Percentiles rank a stretch among this genome's conserved stretches.
These are phyloP conservation scores for Pelecanus crispus DNA, from an alignment of 2,113 vertebrate genomes.

Conservation along the genomic window DNA sequence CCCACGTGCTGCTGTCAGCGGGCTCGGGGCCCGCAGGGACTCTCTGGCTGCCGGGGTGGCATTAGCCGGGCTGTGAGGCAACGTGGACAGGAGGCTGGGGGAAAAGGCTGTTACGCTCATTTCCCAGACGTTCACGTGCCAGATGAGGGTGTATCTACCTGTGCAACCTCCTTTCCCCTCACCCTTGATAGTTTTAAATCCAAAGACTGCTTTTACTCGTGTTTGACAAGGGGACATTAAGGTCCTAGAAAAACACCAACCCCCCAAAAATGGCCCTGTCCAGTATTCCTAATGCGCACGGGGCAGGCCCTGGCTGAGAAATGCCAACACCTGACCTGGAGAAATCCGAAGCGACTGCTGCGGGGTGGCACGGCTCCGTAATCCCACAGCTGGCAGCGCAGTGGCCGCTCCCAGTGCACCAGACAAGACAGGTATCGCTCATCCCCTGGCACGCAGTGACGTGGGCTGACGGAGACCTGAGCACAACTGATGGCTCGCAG, in stretches of 20 bases:
- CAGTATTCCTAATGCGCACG: too few species aligned
- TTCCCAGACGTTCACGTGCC: background rate
- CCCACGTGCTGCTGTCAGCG: background rate
- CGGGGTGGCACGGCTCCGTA: background rate
- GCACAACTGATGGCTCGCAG: background rate
- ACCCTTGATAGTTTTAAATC: background rate
- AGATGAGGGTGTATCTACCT: background rate
- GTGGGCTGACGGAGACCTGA: background rate
- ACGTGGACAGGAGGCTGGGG: fast-evolving
- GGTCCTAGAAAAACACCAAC: background rate
- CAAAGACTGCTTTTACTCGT: background rate
- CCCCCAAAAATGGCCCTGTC: background rate
- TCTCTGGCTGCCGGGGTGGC: background rate
- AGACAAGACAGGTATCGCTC: background rate
- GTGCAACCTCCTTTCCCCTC: background rate
- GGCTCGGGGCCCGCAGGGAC: too few species aligned
- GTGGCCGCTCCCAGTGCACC: background rate
- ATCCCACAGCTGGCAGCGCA: background rate
- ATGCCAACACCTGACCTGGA: background rate
- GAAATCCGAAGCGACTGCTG: background rate
- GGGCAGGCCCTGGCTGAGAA: background rate
- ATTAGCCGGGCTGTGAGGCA: background rate
- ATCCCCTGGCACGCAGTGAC: too few species aligned
- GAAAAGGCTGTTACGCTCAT: background rate
- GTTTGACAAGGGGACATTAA: background rate